Evolutionary conservation across 2,888 invertebrate species (phyloP).

Genomic region (Temnothorax rugatulus): DNA sequence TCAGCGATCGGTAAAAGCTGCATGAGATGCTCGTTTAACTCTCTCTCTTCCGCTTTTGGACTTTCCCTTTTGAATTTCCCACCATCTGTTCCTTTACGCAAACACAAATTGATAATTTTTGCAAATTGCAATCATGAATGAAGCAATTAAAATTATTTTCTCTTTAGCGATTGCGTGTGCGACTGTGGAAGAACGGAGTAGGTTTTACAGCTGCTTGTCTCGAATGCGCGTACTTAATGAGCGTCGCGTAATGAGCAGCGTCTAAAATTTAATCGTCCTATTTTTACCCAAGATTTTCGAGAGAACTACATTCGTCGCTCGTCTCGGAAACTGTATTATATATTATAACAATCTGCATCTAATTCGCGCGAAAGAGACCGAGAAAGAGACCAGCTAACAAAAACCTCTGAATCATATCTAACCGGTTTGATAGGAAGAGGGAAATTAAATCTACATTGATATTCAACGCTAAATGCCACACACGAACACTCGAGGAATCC

Average conservation of each 20-base stretch:
- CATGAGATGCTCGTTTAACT: background rate
- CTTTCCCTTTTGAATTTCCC: background rate
- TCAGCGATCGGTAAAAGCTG: slow-evolving; percentile 63
- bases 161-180: background rate
- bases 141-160: background rate
- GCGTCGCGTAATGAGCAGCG: background rate
- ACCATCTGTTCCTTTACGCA: background rate
- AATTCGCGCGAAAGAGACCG: background rate
- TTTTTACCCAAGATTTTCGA: background rate
- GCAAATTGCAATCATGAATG: no score
- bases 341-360: background rate
- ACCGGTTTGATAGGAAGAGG: slow-evolving; percentile 22
- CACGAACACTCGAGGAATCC: background rate
- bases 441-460: background rate
- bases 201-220: background rate
- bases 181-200: background rate
- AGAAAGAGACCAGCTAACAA: background rate
- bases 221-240: background rate
- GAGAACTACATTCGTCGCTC: no score
- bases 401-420: background rate
- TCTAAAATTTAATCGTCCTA: background rate
- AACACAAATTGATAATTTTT: background rate
- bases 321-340: background rate
- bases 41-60: background rate
- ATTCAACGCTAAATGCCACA: background rate